Conservation (phyloP, 2,888 invertebrate genomes). For the Masnerella sp. region DNA sequence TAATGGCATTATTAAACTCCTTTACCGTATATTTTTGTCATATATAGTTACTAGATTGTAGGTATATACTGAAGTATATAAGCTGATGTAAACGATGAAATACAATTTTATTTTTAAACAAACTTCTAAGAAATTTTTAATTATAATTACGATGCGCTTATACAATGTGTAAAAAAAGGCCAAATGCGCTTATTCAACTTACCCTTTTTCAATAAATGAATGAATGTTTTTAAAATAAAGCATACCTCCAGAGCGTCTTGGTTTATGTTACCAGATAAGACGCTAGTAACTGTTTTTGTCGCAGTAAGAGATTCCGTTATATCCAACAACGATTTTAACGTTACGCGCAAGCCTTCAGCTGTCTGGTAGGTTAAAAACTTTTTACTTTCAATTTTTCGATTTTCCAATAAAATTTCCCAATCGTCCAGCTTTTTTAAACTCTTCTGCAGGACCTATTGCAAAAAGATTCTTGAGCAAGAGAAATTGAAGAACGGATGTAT, state of each 20-base stretch:
- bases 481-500: too few relatives aligned
- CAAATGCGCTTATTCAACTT: not conserved
- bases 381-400: not conserved
- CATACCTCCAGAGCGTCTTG: slow-evolving; percentile 10
- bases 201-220: not conserved
- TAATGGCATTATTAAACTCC: too few relatives aligned
- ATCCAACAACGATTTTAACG: slow-evolving; percentile 10
- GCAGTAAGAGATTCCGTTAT: slow-evolving; percentile 1
- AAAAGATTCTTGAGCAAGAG: too few relatives aligned
- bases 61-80: too few relatives aligned
- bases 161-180: not conserved
- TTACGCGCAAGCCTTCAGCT: slow-evolving; percentile 22
- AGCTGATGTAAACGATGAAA: too few relatives aligned
- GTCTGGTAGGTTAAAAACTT: slow-evolving; percentile 6
- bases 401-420: slow-evolving; percentile 9
- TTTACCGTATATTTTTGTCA: too few relatives aligned
- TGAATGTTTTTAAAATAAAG: not conserved
- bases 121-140: too few relatives aligned
- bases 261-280: slow-evolving; percentile 1
- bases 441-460: slow-evolving; percentile 17
- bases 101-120: too few relatives aligned
- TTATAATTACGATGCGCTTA: too few relatives aligned
- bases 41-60: too few relatives aligned
- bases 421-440: slow-evolving; percentile 8
- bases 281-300: not conserved